Percentiles rank a stretch among this genome's conserved stretches.
Evolutionary conservation across 2,797 vertebrate genomes (phyloP).

Genomic region (Thamnophis elegans): DNA sequence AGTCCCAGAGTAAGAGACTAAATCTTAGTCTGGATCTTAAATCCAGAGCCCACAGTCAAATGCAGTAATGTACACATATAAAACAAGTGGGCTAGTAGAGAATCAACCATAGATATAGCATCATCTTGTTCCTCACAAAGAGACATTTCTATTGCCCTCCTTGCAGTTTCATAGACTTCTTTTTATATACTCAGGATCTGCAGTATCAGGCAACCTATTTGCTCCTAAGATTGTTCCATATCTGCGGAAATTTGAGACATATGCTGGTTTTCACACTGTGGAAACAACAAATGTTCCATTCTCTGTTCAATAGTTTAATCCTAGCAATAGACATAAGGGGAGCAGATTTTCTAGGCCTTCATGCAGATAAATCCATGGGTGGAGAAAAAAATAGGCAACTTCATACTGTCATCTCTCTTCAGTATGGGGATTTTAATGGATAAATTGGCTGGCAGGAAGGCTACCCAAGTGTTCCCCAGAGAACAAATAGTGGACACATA

Average conservation of each 20-base stretch:
- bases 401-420: neutral
- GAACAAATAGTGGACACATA: neutral
- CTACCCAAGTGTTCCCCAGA: neutral
- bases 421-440: neutral
- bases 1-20: neutral
- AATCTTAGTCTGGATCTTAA: neutral
- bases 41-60: neutral
- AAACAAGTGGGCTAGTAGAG: neutral
- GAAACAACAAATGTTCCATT: constrained; percentile 67
- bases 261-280: constrained; percentile 62
- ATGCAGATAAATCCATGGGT: neutral
- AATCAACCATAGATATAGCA: neutral
- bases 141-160: neutral
- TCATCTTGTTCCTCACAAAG: neutral
- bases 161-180: neutral
- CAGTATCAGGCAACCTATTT: constrained; percentile 10
- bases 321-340: constrained; percentile 36
- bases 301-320: constrained; percentile 53
- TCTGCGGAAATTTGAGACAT: constrained; percentile 47
- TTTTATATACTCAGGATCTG: neutral
- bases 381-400: neutral
- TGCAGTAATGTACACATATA: neutral
- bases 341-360: neutral
- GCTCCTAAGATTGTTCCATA: constrained; percentile 13
- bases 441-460: neutral